These are phyloP conservation scores for Propithecus coquereli DNA, from an alignment of 2,113 vertebrate genomes.

Conservation along the genomic window DNA sequence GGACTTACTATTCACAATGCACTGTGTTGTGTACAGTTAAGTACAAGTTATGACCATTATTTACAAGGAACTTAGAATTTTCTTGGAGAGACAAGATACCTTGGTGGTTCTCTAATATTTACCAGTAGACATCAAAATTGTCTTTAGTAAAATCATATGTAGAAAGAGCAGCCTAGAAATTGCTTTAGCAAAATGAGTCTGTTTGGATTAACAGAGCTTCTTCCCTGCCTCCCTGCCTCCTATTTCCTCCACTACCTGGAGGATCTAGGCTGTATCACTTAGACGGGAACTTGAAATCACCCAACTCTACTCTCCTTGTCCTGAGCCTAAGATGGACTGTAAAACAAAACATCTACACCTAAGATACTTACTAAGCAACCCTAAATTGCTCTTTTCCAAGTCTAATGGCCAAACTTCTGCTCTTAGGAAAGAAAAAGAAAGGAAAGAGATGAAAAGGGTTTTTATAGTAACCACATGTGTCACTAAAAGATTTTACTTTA, in stretches of 20 bases:
- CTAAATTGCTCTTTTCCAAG: not conserved
- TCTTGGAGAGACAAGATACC: not conserved
- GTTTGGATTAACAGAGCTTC: not conserved
- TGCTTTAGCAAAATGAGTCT: not conserved
- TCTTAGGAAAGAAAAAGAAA: not conserved
- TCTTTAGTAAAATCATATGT: not conserved
- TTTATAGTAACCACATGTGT: not conserved
- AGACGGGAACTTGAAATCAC: not conserved
- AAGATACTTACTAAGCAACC: not conserved
- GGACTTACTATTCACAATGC: not conserved
- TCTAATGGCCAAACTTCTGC: not conserved
- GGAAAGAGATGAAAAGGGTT: not conserved
- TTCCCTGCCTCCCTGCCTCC: not conserved
- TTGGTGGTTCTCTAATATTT: not conserved
- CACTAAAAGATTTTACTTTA: not conserved
- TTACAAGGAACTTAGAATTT: not conserved
- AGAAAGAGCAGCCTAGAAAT: not conserved
- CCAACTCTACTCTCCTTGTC: not conserved
- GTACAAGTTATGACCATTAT: not conserved
- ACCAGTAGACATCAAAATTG: not conserved
- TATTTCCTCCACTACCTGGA: not conserved
- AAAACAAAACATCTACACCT: not conserved
- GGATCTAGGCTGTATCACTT: not conserved
- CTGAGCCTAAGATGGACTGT: not conserved
- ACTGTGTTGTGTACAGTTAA: not conserved